phyloP scores from a whole-genome alignment of 2,888 invertebrate species.

The Mechanitis messenoides region DNA sequence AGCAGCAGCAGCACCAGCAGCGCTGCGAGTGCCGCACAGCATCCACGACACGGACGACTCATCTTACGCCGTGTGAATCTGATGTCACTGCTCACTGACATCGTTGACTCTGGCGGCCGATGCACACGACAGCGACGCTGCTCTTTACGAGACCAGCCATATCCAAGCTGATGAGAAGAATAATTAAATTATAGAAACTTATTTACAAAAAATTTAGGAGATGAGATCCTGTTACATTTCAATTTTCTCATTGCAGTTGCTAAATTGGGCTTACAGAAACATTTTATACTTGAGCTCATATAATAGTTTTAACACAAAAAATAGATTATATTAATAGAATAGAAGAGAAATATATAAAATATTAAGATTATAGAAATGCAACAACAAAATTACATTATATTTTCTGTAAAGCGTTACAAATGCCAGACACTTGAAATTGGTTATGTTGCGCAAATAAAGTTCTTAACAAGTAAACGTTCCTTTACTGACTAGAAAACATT shows the following conservation, averaged over 20 bases:
- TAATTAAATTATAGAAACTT: too few species aligned
- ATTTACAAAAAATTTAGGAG: too few species aligned
- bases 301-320: too few species aligned
- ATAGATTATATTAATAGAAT: too few species aligned
- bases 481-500: background rate
- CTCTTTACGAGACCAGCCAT: constrained; percentile 61
- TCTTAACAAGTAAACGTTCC: constrained; percentile 18
- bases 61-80: constrained; percentile 90
- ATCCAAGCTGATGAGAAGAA: constrained; percentile 50
- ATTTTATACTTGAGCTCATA: background rate
- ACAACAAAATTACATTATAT: constrained; percentile 22
- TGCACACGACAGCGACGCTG: constrained; percentile 59
- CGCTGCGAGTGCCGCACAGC: constrained; percentile 90
- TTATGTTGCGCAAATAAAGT: constrained; percentile 28
- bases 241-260: too few species aligned
- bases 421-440: constrained; percentile 28
- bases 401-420: constrained; percentile 29
- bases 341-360: background rate
- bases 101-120: constrained; percentile 83
- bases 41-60: constrained; percentile 89
- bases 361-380: constrained; percentile 17
- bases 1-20: constrained; percentile 86
- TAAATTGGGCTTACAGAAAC: background rate
- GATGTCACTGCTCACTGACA: constrained; percentile 92
- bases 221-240: too few species aligned